Evolutionary conservation across 2,797 vertebrate species (phyloP).

Genomic region (Hippopotamyrus pictus): DNA sequence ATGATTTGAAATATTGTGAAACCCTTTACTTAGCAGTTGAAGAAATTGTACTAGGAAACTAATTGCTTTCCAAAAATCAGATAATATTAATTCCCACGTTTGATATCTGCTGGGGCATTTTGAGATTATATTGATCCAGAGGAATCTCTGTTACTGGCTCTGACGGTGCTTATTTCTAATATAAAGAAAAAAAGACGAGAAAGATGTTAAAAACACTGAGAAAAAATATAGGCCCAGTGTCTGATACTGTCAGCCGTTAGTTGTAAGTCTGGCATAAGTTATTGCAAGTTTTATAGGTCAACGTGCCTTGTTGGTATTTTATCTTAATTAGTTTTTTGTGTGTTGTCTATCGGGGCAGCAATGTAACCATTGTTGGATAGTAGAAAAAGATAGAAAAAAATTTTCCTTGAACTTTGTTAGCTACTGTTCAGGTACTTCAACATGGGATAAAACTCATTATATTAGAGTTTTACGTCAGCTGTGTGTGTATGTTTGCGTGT

Average conservation of each 20-base stretch:
- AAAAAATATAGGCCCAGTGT: neutral
- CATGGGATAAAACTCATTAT: neutral
- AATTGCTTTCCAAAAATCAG: constrained; percentile 43
- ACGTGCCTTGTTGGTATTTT: neutral
- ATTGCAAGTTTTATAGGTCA: neutral
- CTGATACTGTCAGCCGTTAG: neutral
- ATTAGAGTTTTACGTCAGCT: neutral
- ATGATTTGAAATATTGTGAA: constrained; percentile 25
- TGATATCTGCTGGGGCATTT: constrained; percentile 36
- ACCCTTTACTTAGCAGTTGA: constrained; percentile 19
- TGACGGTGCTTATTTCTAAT: constrained; percentile 7
- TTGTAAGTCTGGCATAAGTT: neutral
- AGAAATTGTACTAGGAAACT: constrained; percentile 30
- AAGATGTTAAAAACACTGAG: neutral
- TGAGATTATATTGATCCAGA: constrained; percentile 24
- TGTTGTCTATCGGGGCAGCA: neutral
- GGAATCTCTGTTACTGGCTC: constrained; percentile 22
- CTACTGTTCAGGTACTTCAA: neutral
- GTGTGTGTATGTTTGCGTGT: neutral
- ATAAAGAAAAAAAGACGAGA: neutral
- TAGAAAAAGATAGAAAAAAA: neutral
- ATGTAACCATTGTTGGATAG: neutral
- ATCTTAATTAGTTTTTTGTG: neutral
- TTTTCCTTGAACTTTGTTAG: neutral
- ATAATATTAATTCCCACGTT: constrained; percentile 39